Percentiles rank a stretch among this genome's conserved stretches.
phyloP scores from a whole-genome alignment of 2,797 vertebrate genomes.

The Enteromius paludinosus region DNA sequence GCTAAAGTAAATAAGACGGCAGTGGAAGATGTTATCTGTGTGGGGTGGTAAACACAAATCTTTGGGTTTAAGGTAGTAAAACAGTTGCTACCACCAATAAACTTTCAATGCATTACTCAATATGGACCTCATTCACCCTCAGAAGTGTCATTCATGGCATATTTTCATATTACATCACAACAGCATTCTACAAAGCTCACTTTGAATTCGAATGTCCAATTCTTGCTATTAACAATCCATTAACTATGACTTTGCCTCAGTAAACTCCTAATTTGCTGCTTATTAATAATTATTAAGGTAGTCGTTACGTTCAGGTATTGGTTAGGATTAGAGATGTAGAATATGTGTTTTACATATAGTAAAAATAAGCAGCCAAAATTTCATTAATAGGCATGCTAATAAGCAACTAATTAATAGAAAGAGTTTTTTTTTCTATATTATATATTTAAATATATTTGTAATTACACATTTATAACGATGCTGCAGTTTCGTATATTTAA shows the following conservation, averaged over 20 bases:
- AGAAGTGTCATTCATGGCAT: neutral
- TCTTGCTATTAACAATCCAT: too few relatives aligned
- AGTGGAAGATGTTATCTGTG: neutral
- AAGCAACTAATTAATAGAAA: too few relatives aligned
- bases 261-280: too few relatives aligned
- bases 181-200: neutral
- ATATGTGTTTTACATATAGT: too few relatives aligned
- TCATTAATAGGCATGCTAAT: too few relatives aligned
- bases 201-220: too few relatives aligned
- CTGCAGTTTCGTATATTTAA: neutral
- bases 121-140: neutral
- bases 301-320: too few relatives aligned
- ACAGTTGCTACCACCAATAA: slow-evolving; percentile 11
- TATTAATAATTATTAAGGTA: too few relatives aligned
- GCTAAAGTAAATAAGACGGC: neutral
- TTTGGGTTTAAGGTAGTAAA: neutral
- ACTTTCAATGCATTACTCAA: neutral
- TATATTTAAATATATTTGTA: neutral
- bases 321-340: too few relatives aligned
- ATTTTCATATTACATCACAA: neutral
- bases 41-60: neutral
- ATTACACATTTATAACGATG: neutral
- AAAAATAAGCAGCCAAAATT: too few relatives aligned
- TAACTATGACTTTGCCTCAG: too few relatives aligned
- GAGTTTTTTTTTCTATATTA: neutral